Base-by-base conservation (phyloP, 2,888 invertebrate genomes). In the Nephrotoma appendiculata region DNA sequence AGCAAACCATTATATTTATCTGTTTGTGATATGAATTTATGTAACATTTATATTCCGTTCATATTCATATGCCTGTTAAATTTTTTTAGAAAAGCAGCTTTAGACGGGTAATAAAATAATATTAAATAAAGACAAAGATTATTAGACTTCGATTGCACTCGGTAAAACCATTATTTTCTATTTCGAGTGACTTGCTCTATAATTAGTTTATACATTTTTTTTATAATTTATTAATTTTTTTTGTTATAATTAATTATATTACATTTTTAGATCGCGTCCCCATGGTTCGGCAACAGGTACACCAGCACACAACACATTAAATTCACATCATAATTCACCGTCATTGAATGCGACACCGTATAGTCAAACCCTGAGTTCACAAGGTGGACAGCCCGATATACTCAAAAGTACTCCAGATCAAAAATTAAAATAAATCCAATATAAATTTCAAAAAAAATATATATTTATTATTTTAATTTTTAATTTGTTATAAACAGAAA, bases 381-480 rank as follows among this genome's bases (percentile, higher is more conserved):
- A 91, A 12, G 90, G 93, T 88, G 95, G 94, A 41, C 96, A 96
- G 90, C 97, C 97, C 2, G 97, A 97, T 90, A 96, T 97, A 89
- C 91, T 97, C 83, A 97, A 97, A 90, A 96, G 96, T 12, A 97
- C 96, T 3, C 97, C 97, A 6, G 97, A 97, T 90, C 97, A 96
- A 90, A 95, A 95, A 85, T 85, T 85, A 85, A 85, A 85, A 44
- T 85, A 44, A 85, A 71, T 71, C 71, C 71, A 71, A 71, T 71
- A 71, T 57, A n/a, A 52, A 52, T 52, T 52, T 71, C 19, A 48
- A 19, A 31, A 71, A 31, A 31, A 31, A 31, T 31, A 31, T 45
- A 42, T 31, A 19, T 85, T 41, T 85, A 85, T 42, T 44, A 31
- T 42, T 43, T 85, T 85, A n/a, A 19, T 44, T 85, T 85, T 85